Conservation (phyloP, 2,113 vertebrate genomes). For the Gymnarchus niloticus region DNA sequence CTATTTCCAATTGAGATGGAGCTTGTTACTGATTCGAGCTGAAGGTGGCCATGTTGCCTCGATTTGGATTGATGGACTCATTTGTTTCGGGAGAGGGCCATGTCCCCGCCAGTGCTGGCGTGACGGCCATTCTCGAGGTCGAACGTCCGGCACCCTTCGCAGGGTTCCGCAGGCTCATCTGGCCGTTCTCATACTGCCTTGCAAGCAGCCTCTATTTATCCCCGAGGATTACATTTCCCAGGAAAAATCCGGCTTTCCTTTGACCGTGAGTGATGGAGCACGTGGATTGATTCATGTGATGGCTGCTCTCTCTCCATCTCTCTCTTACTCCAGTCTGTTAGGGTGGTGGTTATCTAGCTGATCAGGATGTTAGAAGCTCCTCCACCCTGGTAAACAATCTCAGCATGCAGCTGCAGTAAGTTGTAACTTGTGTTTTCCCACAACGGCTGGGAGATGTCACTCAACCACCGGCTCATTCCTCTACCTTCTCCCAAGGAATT, state of each 20-base stretch:
- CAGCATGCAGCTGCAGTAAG: not conserved
- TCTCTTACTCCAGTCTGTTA: not conserved
- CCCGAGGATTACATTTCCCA: not conserved
- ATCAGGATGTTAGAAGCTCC: not conserved
- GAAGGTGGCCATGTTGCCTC: constrained; percentile 39
- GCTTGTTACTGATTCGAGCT: constrained; percentile 38
- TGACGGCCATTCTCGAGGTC: not conserved
- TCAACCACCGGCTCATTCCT: not conserved
- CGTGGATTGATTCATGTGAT: not conserved
- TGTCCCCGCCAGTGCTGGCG: not conserved
- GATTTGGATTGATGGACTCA: constrained; percentile 39
- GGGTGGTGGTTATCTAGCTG: not conserved
- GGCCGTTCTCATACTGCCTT: not conserved
- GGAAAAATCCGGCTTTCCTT: not conserved
- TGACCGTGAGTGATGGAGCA: not conserved
- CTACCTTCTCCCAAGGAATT: not conserved
- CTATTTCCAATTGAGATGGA: not conserved
- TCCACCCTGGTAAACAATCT: not conserved
- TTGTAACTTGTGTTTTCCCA: not conserved
- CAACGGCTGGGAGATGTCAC: not conserved
- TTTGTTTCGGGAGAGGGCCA: constrained; percentile 10
- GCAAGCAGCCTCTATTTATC: not conserved
- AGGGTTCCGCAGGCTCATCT: constrained; percentile 25
- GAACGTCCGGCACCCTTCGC: not conserved
- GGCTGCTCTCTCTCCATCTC: not conserved